Base-by-base conservation (phyloP, 2,113 vertebrate genomes). In the Parotia lawesii region DNA sequence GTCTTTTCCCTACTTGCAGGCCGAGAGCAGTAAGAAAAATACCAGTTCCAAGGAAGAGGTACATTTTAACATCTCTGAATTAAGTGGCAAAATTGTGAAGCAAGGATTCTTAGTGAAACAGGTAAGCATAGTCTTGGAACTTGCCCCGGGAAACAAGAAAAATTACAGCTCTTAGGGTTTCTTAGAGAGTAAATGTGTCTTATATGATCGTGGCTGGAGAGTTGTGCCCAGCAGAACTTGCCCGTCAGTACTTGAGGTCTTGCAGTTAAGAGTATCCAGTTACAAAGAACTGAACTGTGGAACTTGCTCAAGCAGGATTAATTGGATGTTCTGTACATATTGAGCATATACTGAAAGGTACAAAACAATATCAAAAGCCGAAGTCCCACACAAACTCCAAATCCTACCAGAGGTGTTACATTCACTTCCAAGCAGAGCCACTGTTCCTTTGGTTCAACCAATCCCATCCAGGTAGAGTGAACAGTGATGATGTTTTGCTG, bases 21-120 rank as follows among this genome's bases (percentile, higher is more conserved):
- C 98, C n/a, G 98, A 99, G 87, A 98, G 73, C 69, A 93, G 97
- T 48, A 99, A 98, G 93, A 99, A 98, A 96, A 97, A 95, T 87
- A 97, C 93, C 40, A 98, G 89, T 53, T 96, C 98, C 95, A 99
- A 98, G 91, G 97, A 98, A 19, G 98, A 98, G 73, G 94, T 98
- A 11, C 98, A 97, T 2, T 96, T 98, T 94, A 98, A 98, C 76
- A 97, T 98, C 4, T 71, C 98, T 83, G 99, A 99, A 96, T 89
- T 99, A 75, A 99, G 99, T 12, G 99, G 99, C 60, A 97, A 88
- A 33, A 98, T 99, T 93, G 84, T 99, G 44, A 99, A 98, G 87
- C 98, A 99, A 97, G 99, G 99, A 81, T 99, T 97, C 92, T 97
- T 99, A 93, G 97, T 99, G 45, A 99, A 99, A 97, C 99, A 99